A percentile compares a stretch with the other conserved stretches of the same genome.
Evolutionary conservation across 2,797 vertebrate genomes (phyloP).

Genomic region (Bufotes viridis): DNA sequence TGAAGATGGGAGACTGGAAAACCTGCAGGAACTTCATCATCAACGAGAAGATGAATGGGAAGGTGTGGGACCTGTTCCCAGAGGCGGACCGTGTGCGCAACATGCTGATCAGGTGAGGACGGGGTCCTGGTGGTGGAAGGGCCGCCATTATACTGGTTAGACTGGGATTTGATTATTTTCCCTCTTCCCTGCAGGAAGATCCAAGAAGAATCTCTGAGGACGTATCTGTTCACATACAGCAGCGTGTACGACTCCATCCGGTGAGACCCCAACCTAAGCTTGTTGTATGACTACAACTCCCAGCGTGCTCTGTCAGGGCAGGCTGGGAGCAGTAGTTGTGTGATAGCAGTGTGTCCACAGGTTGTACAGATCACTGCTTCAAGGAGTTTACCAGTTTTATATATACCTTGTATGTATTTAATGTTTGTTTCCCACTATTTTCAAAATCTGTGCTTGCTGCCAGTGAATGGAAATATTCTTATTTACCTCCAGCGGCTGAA

Average conservation of each 20-base stretch:
- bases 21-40: constrained; percentile 92
- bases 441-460: no score
- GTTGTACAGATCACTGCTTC: no score
- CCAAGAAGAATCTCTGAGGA: constrained; percentile 91
- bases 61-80: constrained; percentile 93
- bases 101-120: constrained; percentile 85
- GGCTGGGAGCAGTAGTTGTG: no score
- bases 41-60: constrained; percentile 96
- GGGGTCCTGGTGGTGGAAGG: neutral
- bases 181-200: constrained; percentile 81
- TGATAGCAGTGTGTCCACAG: no score
- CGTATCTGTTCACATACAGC: constrained; percentile 94
- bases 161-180: neutral
- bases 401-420: no score
- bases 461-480: no score
- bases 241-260: constrained; percentile 95
- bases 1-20: constrained; percentile 96
- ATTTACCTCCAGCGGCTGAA: no score
- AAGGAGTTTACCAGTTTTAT: no score
- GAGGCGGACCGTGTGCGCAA: constrained; percentile 85
- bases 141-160: no score
- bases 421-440: no score
- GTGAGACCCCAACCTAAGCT: constrained; percentile 67
- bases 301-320: no score
- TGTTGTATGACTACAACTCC: no score